Evolutionary conservation across 2,113 vertebrate species (phyloP), one percentile per base, ranked within the genome.

Genomic region (Prunella fulvescens): DNA sequence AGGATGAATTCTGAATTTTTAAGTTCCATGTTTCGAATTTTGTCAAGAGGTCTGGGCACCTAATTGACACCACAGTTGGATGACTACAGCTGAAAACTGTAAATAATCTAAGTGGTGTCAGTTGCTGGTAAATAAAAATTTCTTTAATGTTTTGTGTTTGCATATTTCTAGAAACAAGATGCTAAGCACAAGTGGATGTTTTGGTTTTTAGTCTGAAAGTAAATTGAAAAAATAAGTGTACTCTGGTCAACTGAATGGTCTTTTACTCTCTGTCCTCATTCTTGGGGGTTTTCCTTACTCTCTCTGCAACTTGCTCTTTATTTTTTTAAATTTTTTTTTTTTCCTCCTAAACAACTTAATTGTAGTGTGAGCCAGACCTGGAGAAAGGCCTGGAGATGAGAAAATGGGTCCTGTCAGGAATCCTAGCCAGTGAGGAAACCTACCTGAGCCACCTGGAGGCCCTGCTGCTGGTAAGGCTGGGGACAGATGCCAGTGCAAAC

Each of bases 311-410:
- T 4, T 0, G 3, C 7, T 56, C 20, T 47, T 78, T 14, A 3
- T 13, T 51, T 35, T 26, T 31, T 13, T 1, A 1, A 14, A n/a
- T n/a, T n/a, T n/a, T 6, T 8, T 37, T 51, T 13, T 44, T 84
- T 84, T 57, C 19, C 3, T 51, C 23, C 3, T 57, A 47, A 74
- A 37, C 19, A 65, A 73, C 37, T 78, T 88, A 26, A 79, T 80
- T 61, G 8, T 96, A 99, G 99, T 98, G 97, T 74, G 99, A 99
- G 81, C 98, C 99, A 96, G 99, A 99, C 97, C 93, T 99, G 97
- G 99, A 99, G 93, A 99, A 99, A 76, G 99, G 99, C 64, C 91
- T 99, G 97, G 99, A 99, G 97, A 99, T 99, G 99, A 99, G 99
- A 93, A 99, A 99, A 95, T 99, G 99, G 99, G 99, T 99, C 88